These are phyloP conservation scores for Oreochromis niloticus DNA, from an alignment of 2,113 vertebrate genomes.

Conservation along the genomic window DNA sequence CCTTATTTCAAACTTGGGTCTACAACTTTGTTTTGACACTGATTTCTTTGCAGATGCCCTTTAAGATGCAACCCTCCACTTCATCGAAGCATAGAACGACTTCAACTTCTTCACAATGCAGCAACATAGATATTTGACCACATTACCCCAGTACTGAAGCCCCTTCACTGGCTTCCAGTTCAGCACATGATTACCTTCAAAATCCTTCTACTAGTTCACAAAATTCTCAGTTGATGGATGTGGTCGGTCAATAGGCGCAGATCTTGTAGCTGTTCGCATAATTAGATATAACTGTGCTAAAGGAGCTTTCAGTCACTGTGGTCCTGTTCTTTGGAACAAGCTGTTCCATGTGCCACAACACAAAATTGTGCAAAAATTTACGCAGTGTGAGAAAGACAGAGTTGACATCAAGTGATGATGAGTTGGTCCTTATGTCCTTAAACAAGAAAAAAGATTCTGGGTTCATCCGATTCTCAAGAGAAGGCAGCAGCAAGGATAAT, in stretches of 20 bases:
- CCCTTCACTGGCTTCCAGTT: neutral
- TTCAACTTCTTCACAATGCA: neutral
- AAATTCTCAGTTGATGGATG: neutral
- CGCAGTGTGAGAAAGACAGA: no score
- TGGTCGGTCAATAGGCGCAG: neutral
- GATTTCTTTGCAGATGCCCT: neutral
- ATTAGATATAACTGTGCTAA: neutral
- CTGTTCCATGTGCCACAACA: no score
- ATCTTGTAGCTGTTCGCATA: rapidly evolving
- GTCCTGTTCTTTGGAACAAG: neutral
- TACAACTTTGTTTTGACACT: neutral
- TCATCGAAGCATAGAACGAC: rapidly evolving
- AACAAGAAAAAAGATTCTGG: no score
- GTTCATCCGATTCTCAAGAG: no score
- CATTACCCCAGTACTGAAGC: neutral
- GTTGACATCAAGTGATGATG: no score
- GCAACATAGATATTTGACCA: neutral
- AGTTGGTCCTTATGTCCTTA: no score
- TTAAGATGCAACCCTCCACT: neutral
- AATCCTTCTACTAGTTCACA: neutral
- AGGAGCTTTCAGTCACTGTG: neutral
- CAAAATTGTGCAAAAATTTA: no score
- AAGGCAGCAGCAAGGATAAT: no score
- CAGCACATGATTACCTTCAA: neutral
- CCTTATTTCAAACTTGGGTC: neutral